phyloP scores from a whole-genome alignment of 2,113 vertebrate genomes.

The Takifugu flavidus region DNA sequence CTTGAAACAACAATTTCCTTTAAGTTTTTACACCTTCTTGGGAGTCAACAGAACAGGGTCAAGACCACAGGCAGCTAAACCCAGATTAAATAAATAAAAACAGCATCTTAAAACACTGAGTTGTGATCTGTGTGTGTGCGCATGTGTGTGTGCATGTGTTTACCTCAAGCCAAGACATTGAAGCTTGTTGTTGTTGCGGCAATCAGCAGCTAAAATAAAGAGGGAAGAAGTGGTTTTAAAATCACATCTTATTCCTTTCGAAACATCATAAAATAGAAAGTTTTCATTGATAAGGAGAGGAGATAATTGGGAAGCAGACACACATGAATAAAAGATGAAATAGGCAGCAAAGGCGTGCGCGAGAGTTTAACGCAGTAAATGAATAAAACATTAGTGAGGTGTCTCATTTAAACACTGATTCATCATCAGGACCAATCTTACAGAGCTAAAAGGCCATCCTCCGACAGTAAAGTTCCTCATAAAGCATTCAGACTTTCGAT shows the following conservation, averaged over 20 bases:
- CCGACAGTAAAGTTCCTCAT: not conserved
- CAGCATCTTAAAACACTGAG: too few species aligned
- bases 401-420: not conserved
- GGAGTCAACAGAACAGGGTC: too few species aligned
- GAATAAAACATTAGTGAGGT: not conserved
- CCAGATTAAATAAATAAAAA: too few species aligned
- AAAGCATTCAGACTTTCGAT: not conserved
- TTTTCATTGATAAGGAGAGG: not conserved
- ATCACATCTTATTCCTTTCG: not conserved
- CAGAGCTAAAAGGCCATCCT: too few species aligned
- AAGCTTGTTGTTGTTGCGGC: slow-evolving; percentile 32
- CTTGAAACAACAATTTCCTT: too few species aligned
- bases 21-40: too few species aligned
- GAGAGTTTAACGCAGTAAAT: too few species aligned
- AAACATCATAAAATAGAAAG: not conserved
- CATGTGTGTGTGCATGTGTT: slow-evolving; percentile 20
- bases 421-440: too few species aligned
- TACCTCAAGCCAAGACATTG: slow-evolving; percentile 61
- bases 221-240: slow-evolving; percentile 10
- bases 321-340: not conserved
- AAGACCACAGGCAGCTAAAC: too few species aligned
- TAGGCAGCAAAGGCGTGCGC: not conserved
- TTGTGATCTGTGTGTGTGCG: not conserved
- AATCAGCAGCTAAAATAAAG: slow-evolving; percentile 29
- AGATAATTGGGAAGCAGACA: not conserved